Conservation (phyloP, 1,140 invertebrate genomes). For the Rhizoglyphus robini region DNA sequence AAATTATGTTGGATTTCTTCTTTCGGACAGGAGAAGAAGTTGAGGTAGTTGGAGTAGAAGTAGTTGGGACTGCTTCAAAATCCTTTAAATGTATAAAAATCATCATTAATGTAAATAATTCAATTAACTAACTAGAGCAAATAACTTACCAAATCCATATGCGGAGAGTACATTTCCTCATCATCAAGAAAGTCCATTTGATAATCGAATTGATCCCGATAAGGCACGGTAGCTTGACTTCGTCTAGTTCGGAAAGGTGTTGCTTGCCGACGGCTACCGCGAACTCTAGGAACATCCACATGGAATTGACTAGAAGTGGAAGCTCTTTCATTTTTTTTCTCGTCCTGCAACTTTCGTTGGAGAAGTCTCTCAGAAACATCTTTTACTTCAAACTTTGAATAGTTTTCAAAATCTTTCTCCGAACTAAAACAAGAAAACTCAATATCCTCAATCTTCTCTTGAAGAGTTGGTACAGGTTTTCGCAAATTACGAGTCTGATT, state of each 20-base stretch:
- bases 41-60: background rate
- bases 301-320: background rate
- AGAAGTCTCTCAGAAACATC: background rate
- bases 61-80: background rate
- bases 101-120: background rate
- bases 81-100: background rate
- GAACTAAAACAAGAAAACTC: background rate
- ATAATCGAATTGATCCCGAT: background rate
- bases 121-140: background rate
- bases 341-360: background rate
- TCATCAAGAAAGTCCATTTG: background rate
- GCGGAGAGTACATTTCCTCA: background rate
- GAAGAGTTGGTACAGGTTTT: background rate
- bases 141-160: background rate
- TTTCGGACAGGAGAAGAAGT: background rate
- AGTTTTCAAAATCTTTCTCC: background rate
- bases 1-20: background rate
- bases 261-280: background rate
- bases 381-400: background rate
- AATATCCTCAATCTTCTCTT: background rate
- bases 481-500: background rate
- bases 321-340: background rate
- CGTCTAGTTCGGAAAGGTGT: background rate
- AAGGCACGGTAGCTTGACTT: background rate
- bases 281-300: background rate